phyloP scores from a whole-genome alignment of 2,113 vertebrate species.

The Vidua macroura region DNA sequence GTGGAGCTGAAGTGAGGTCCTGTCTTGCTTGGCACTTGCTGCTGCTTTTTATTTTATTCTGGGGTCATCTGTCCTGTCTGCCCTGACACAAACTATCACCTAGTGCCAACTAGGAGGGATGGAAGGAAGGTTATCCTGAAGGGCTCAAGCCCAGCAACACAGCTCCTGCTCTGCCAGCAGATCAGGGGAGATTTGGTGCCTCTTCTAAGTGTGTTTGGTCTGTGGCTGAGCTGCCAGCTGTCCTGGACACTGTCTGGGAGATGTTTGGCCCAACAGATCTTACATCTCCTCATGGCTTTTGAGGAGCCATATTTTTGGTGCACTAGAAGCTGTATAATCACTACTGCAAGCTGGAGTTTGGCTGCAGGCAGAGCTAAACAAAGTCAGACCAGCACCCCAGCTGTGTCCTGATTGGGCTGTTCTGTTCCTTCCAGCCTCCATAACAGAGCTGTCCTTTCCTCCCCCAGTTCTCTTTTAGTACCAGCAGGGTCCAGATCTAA shows the following conservation, averaged over 20 bases:
- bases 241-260: not conserved
- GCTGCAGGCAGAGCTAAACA: not conserved
- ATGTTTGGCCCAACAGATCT: not conserved
- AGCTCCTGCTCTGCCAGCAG: not conserved
- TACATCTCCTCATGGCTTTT: not conserved
- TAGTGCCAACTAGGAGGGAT: not conserved
- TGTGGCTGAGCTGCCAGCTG: not conserved
- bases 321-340: not conserved
- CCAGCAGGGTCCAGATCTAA: not conserved
- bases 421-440: not conserved
- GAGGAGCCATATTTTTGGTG: not conserved
- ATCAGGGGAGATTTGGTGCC: not conserved
- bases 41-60: not conserved
- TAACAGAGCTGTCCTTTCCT: not conserved
- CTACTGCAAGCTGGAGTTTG: not conserved
- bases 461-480: not conserved
- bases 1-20: not conserved
- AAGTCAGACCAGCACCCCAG: not conserved
- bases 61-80: not conserved
- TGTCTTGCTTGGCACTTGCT: not conserved
- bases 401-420: not conserved
- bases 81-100: not conserved
- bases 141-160: not conserved
- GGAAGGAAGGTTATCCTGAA: not conserved
- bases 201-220: not conserved